These are phyloP conservation scores for Torymus auratus DNA, from an alignment of 2,888 invertebrate genomes.

Conservation along the genomic window DNA sequence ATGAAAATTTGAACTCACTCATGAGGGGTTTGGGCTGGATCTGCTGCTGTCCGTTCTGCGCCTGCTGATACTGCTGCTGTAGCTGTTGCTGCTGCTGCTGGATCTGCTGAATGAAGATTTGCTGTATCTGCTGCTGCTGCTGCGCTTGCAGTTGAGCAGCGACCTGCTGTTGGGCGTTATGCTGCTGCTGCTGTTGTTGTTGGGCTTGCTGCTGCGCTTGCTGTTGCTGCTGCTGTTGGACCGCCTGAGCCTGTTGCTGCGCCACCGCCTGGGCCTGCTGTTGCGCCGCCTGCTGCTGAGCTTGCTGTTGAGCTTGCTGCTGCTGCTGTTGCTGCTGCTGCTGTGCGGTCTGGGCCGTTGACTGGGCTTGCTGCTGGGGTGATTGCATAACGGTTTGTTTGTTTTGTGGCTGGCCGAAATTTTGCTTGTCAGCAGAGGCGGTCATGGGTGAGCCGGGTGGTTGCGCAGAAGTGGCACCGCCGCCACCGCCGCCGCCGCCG, in stretches of 20 bases:
- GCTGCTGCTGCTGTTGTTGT: slow-evolving; percentile 70
- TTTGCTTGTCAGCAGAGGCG: slow-evolving; percentile 78
- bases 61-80: slow-evolving; percentile 73
- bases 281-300: slow-evolving; percentile 74
- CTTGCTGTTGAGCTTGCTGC: slow-evolving; percentile 72
- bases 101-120: slow-evolving; percentile 71
- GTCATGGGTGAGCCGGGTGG: slow-evolving; percentile 79
- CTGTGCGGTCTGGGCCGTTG: slow-evolving; percentile 57
- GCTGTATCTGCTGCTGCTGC: slow-evolving; percentile 69
- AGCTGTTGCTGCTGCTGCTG: slow-evolving; percentile 70
- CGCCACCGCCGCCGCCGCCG: too few relatives aligned
- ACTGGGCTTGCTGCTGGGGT: slow-evolving; percentile 66
- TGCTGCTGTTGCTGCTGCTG: slow-evolving; percentile 70
- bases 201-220: slow-evolving; percentile 70
- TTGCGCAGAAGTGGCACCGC: slow-evolving; percentile 67
- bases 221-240: slow-evolving; percentile 70
- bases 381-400: slow-evolving; percentile 71
- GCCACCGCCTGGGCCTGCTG: slow-evolving; percentile 65
- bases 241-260: slow-evolving; percentile 69
- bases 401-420: slow-evolving; percentile 75
- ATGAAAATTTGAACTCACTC: slow-evolving; percentile 73
- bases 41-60: slow-evolving; percentile 75
- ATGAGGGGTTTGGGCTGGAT: slow-evolving; percentile 80
- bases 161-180: slow-evolving; percentile 70
- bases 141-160: slow-evolving; percentile 69